Evolutionary conservation across 1,140 invertebrate genomes (phyloP), one percentile per base, ranked within the genome.

Genomic region (Orchesella cincta): DNA sequence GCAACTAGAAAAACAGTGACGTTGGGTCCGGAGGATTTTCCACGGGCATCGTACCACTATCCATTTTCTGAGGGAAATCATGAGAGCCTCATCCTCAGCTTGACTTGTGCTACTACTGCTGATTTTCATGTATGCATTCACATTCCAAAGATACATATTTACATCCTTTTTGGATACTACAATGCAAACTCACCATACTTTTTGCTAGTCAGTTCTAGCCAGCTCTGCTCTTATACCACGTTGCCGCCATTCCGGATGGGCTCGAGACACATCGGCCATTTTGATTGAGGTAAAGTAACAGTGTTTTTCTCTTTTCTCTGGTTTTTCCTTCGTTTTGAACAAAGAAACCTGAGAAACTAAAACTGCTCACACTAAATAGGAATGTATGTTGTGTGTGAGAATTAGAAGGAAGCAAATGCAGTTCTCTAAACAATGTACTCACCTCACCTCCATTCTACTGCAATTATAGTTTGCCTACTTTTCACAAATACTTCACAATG

Each of bases 291-390:
- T 26, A 57, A 57, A 18, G 52, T 18, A 57, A 14, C 52, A 23
- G 23, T 12, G 23, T n/a, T 57, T 57, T 57, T 57, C 12, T 23
- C 23, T 57, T 57, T 57, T 57, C 23, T 57, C 52, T 57, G 8
- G 14, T 57, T 26, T 57, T 57, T 57, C 52, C 23, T 26, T n/a
- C 23, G 8, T 57, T 57, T 57, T 23, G 52, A 57, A 57, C 52
- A 57, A 57, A 57, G 52, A 57, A 57, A 57, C 52, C 23, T 57
- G 3, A n/a, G n/a, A n/a, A n/a, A n/a, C n/a, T n/a, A n/a, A n/a
- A n/a, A n/a, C n/a, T n/a, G n/a, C n/a, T n/a, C n/a, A n/a, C n/a
- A n/a, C n/a, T n/a, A n/a, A n/a, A n/a, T n/a, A n/a, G n/a, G n/a
- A n/a, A n/a, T n/a, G n/a, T n/a, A n/a, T n/a, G n/a, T n/a, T n/a